Conservation (phyloP, 2,888 invertebrate species). For the Euphydryas editha region DNA sequence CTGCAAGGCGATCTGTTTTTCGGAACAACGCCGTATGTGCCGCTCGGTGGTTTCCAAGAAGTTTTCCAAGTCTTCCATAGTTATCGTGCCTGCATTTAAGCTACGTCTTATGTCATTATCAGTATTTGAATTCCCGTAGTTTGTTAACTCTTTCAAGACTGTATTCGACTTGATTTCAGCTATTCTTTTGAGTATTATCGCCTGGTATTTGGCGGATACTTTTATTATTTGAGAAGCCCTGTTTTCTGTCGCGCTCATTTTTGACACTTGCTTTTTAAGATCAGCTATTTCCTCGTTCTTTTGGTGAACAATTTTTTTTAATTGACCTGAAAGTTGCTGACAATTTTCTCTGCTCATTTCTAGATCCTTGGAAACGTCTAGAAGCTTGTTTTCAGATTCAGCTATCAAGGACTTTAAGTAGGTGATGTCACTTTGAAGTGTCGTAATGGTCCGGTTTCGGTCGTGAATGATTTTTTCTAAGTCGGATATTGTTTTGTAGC, state of each 20-base stretch:
- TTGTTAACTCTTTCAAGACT: constrained; percentile 72
- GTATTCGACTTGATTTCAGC: constrained; percentile 75
- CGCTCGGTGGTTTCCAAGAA: constrained; percentile 76
- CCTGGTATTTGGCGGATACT: constrained; percentile 76
- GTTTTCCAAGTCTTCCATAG: constrained; percentile 76
- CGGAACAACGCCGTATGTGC: constrained; percentile 68
- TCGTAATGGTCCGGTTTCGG: constrained; percentile 72
- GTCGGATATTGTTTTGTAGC: constrained; percentile 71
- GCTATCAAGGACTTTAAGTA: constrained; percentile 70
- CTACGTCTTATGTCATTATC: constrained; percentile 66
- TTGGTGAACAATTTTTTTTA: constrained; percentile 72
- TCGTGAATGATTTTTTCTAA: constrained; percentile 74
- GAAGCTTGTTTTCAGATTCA: constrained; percentile 71
- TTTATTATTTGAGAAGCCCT: constrained; percentile 75
- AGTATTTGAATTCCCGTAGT: constrained; percentile 65
- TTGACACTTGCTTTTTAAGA: constrained; percentile 68
- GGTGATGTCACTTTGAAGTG: constrained; percentile 68
- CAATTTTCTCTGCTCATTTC: constrained; percentile 69
- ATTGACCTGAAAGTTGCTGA: constrained; percentile 66
- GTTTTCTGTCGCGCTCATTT: constrained; percentile 71
- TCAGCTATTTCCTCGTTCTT: constrained; percentile 77
- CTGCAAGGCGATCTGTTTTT: constrained; percentile 65
- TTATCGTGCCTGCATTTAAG: constrained; percentile 65
- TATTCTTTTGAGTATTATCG: constrained; percentile 73
- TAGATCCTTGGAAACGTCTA: constrained; percentile 69